These are phyloP conservation scores for Amia ocellicauda DNA, from an alignment of 2,113 vertebrate genomes.

Conservation along the genomic window DNA sequence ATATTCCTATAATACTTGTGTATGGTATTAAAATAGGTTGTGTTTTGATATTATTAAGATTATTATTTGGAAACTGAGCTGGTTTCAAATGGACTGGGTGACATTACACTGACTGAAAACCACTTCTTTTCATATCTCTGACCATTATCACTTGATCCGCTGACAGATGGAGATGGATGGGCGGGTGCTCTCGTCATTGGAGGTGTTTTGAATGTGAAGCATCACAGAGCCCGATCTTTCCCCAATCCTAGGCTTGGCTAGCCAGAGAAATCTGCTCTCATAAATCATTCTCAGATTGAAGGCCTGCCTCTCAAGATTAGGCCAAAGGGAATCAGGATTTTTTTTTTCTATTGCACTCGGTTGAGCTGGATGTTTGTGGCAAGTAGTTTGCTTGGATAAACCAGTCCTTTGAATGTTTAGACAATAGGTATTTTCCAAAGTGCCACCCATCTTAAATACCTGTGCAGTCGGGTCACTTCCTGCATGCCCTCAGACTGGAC, in stretches of 20 bases:
- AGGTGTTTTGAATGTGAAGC: neutral
- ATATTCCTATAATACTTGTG: too few species aligned
- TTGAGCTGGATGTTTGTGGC: neutral
- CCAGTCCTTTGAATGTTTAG: too few species aligned
- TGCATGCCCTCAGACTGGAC: too few species aligned
- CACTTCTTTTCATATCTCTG: too few species aligned
- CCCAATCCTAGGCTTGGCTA: neutral
- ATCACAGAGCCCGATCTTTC: constrained; percentile 4
- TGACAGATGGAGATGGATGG: constrained; percentile 10
- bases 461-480: too few species aligned
- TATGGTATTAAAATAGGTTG: too few species aligned
- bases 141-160: neutral
- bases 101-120: too few species aligned
- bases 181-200: neutral
- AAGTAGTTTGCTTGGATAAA: neutral
- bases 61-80: too few species aligned
- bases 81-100: too few species aligned
- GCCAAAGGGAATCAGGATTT: neutral
- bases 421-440: too few species aligned
- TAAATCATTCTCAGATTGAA: neutral
- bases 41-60: too few species aligned
- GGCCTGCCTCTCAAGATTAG: neutral
- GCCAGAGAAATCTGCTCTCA: neutral
- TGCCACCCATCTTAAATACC: too few species aligned
- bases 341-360: neutral